Evolutionary conservation across 1,140 invertebrate genomes (phyloP), one percentile per base, ranked within the genome.

Genomic region (Caenorhabditis latens): DNA sequence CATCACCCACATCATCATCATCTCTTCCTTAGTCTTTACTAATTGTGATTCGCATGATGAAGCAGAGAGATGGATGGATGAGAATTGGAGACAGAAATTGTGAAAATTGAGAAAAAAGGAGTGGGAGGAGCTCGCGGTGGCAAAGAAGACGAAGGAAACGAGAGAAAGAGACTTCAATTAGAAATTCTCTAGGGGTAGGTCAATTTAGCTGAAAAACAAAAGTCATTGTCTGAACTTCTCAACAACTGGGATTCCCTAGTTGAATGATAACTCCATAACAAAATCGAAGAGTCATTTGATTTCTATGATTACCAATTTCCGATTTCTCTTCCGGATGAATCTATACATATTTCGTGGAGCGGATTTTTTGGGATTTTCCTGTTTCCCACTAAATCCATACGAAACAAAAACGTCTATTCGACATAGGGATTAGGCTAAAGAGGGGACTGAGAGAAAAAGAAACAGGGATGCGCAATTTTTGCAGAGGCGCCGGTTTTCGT

Each of bases 41-140:
- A 79, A 79, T 79, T 79, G 71, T 50, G 71, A 48, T 79, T 71
- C 67, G 67, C 67, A 71, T 46, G 67, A 71, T 46, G 21, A 53
- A 79, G 40, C 19, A 79, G 46, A 53, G 24, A 46, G 13, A 79
- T n/a, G 21, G 6, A 79, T 19, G 7, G 71, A 42, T 21, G 46
- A 9, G n/a, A 11, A 53, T 53, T 3, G 50, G 50, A 58, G 61
- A 63, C 21, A 63, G 24, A 63, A 63, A 58, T 32, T 63, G 50
- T 16, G 61, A 63, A 63, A 63, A 63, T 63, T 63, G 61, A 63
- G 61, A 24, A 71, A 32, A 32, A 32, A 42, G 40, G 21, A 65
- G 63, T 13, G 63, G 13, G 40, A 67, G 24, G 63, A 67, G 32
- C 32, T 32, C 32, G 32, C 32, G 32, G 32, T 32, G 32, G 32